Percentiles rank a stretch among this genome's conserved stretches.
Evolutionary conservation across 2,888 invertebrate genomes (phyloP).

Genomic region (Oasisia sp.): DNA sequence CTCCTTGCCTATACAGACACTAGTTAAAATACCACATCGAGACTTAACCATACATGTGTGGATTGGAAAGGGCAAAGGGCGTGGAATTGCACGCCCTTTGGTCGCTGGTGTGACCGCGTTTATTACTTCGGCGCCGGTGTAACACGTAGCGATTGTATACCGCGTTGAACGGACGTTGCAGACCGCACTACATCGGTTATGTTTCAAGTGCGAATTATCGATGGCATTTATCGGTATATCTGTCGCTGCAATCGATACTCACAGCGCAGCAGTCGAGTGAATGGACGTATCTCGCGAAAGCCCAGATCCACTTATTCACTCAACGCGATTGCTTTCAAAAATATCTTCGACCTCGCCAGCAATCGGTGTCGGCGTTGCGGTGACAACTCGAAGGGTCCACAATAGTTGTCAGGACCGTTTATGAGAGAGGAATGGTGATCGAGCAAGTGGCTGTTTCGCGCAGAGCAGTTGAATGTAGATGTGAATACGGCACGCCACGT

Average conservation of each 20-base stretch:
- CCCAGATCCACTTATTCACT: constrained; percentile 2
- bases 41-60: background rate
- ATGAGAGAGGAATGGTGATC: background rate
- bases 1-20: background rate
- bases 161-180: background rate
- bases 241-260: constrained; percentile 4
- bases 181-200: background rate
- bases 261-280: background rate
- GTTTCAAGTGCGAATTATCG: constrained; percentile 13
- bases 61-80: background rate
- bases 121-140: background rate
- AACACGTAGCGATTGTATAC: background rate
- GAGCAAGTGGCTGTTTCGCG: background rate
- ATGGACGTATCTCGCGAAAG: background rate
- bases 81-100: background rate
- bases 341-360: background rate
- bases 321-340: constrained; percentile 5
- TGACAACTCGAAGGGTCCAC: background rate
- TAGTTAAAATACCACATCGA: background rate
- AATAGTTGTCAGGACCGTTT: background rate
- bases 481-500: background rate
- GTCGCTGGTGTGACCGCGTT: background rate
- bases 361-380: background rate
- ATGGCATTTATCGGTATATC: constrained; percentile 12
- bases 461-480: background rate